Evolutionary conservation across 2,113 vertebrate genomes (phyloP).

Genomic region (Cynoglossus semilaevis): DNA sequence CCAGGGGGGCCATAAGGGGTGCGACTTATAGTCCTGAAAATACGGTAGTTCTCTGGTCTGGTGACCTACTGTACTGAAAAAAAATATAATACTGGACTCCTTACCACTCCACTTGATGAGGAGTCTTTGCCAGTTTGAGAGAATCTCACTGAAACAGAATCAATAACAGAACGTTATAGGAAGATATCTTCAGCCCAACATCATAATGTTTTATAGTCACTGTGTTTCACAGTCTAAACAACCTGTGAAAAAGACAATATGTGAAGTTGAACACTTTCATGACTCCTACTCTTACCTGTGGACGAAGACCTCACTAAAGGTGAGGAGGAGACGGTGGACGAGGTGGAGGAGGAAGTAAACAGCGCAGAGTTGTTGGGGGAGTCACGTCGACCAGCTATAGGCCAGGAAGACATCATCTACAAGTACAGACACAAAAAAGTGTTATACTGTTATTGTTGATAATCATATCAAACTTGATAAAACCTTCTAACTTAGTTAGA

Average conservation of each 20-base stretch:
- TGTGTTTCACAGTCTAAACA: background rate
- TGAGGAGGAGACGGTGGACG: slow-evolving; percentile 7
- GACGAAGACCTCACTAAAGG: slow-evolving; percentile 30
- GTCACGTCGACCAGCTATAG: slow-evolving; percentile 7
- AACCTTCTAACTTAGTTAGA: no score
- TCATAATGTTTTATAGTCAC: background rate
- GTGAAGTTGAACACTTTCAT: no score
- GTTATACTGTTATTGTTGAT: background rate
- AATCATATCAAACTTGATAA: no score
- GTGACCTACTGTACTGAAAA: no score
- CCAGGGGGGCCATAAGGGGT: no score
- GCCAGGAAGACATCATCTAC: slow-evolving; percentile 20
- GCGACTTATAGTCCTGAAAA: no score
- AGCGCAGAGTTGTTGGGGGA: slow-evolving; percentile 2
- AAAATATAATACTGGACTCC: background rate
- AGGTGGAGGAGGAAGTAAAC: slow-evolving; percentile 14
- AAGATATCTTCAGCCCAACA: background rate
- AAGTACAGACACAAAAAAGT: background rate
- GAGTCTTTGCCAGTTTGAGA: slow-evolving; percentile 22
- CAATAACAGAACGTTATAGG: slow-evolving; percentile 1
- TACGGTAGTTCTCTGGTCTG: no score
- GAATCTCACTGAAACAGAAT: slow-evolving; percentile 27
- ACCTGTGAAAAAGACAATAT: background rate
- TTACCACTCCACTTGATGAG: slow-evolving; percentile 36
- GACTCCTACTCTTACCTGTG: slow-evolving; percentile 15